Percentiles rank a stretch among this genome's conserved stretches.
These are phyloP conservation scores for Phocoena phocoena DNA, from an alignment of 2,113 vertebrate species.

Conservation along the genomic window DNA sequence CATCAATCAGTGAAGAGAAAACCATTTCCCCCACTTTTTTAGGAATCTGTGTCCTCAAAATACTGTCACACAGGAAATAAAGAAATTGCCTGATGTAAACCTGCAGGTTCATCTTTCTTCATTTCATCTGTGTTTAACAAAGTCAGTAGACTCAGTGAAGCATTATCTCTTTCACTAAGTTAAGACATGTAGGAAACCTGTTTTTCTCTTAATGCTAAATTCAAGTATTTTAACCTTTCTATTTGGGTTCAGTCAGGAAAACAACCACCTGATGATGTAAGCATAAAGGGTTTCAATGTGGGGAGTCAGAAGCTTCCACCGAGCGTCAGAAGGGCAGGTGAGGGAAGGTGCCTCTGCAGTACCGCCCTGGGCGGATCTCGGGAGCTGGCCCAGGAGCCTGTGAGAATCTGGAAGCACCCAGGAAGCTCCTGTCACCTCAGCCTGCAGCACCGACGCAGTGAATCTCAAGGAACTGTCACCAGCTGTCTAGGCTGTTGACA, in stretches of 20 bases:
- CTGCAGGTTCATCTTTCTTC: background rate
- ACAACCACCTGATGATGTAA: background rate
- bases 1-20: background rate
- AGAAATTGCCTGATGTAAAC: background rate
- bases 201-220: background rate
- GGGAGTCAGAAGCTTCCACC: background rate
- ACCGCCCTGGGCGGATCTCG: rapidly evolving
- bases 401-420: background rate
- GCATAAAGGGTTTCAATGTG: background rate
- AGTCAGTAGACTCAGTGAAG: background rate
- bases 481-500: background rate
- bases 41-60: background rate
- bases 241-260: background rate
- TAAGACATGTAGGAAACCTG: background rate
- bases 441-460: background rate
- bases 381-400: background rate
- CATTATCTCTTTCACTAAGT: background rate
- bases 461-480: background rate
- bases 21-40: background rate
- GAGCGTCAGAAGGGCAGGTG: background rate
- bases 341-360: background rate
- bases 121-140: background rate
- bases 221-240: background rate
- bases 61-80: background rate
- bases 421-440: background rate